Evolutionary conservation across 1,140 invertebrate species (phyloP), one percentile per base, ranked within the genome.

Genomic region (Drosophila murphyi): DNA sequence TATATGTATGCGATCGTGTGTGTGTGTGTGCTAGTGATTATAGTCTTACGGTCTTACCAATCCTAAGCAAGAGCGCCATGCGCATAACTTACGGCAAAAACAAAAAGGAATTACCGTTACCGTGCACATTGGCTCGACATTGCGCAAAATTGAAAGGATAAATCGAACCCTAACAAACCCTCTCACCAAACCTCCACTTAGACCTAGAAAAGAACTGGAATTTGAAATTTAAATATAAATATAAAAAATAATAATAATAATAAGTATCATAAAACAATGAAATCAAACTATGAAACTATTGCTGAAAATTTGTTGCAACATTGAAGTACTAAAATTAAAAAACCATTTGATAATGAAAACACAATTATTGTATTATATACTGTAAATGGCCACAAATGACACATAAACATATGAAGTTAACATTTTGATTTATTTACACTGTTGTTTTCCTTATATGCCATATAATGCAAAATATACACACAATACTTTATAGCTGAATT

Each of bases 231-330:
- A 39, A 62, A 62, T 10, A 45, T 20, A 20, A 20, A 1, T 20
- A 20, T 20, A 74, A 54, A 45, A 35, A 75, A 32, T 0, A 12
- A 12, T 12, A 64, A 39, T 43, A 7, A 47, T 31, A 47, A 59
- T 34, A 55, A 64, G 61, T 71, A 61, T 74, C 45, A 20, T 20
- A 20, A 20, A 20, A 20, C 20, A 20, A 20, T 20, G 52, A 70
- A 76, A 10, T 48, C 8, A 45, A 54, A 43, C 6, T 45, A 74
- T 64, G 3, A 57, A 39, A 35, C 41, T 35, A 74, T 72, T 77
- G 52, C 68, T 65, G 62, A 78, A 85, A 76, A 90, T 89, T 89
- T 86, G 86, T 90, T 90, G 87, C 81, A 90, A 90, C 87, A 90
- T 90, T 90, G 87, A 90, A 90, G 86, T 72, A 90, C 77, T 62